These are phyloP conservation scores for Caenorhabditis sp. DNA, from an alignment of 2,888 invertebrate species.

Conservation along the genomic window DNA sequence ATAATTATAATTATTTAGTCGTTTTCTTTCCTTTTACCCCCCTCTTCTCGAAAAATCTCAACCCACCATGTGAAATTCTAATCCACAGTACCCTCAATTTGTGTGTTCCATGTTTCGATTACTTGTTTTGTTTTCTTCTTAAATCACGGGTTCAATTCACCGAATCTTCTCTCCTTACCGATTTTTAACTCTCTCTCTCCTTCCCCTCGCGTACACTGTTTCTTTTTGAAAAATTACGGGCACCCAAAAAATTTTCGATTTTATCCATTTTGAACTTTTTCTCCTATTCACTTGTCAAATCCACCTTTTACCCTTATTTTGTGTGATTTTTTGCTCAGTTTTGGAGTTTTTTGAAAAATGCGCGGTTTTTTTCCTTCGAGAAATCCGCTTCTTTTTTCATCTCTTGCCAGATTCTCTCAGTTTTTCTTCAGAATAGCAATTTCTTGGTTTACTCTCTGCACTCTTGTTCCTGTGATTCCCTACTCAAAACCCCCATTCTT, in stretches of 20 bases:
- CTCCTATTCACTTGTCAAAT: too few relatives aligned
- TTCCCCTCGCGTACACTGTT: not conserved
- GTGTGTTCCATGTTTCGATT: not conserved
- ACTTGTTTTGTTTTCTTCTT: not conserved
- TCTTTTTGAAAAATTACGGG: not conserved
- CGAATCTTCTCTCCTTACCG: not conserved
- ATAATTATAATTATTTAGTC: slow-evolving; percentile 5
- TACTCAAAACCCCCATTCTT: too few relatives aligned
- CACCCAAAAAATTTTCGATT: not conserved
- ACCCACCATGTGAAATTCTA: not conserved
- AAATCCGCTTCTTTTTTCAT: too few relatives aligned
- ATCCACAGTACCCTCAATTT: not conserved
- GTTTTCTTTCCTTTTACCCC: not conserved
- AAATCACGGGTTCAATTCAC: slow-evolving; percentile 1
- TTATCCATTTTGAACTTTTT: too few relatives aligned
- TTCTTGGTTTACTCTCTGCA: too few relatives aligned
- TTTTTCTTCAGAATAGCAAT: not conserved
- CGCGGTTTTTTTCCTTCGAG: too few relatives aligned
- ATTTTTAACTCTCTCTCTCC: not conserved
- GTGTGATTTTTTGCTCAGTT: too few relatives aligned
- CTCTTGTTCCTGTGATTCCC: too few relatives aligned
- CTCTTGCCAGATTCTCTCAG: not conserved
- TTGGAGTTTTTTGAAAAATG: too few relatives aligned
- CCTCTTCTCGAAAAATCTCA: not conserved
- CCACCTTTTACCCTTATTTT: too few relatives aligned